phyloP scores from a whole-genome alignment of 2,888 invertebrate genomes.

The Venusia cambrica region DNA sequence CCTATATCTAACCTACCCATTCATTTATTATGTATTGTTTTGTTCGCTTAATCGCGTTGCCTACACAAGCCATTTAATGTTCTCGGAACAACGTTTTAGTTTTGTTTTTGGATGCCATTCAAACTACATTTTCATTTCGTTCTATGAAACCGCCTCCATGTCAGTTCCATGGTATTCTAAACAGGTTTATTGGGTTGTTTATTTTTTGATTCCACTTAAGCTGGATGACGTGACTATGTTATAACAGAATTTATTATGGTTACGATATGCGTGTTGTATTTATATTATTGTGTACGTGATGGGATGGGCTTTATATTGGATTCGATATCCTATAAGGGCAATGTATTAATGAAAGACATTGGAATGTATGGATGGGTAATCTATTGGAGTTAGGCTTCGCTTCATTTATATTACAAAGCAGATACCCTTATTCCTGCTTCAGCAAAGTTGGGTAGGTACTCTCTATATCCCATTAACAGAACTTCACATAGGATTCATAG shows the following conservation, averaged over 20 bases:
- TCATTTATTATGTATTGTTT: slow-evolving; percentile 22
- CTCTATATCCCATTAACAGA: too few relatives aligned
- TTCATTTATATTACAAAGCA: too few relatives aligned
- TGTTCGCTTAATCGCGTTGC: slow-evolving; percentile 18
- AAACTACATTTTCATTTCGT: slow-evolving; percentile 33
- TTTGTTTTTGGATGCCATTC: slow-evolving; percentile 22
- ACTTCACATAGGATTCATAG: too few relatives aligned
- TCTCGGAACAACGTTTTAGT: slow-evolving; percentile 34
- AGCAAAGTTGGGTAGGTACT: too few relatives aligned
- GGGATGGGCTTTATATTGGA: slow-evolving; percentile 18
- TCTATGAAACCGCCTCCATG: slow-evolving; percentile 32
- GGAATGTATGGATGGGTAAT: slow-evolving; percentile 8
- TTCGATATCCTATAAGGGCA: slow-evolving; percentile 17
- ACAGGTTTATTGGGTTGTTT: slow-evolving; percentile 29
- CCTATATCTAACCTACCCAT: slow-evolving; percentile 22
- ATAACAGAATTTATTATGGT: slow-evolving; percentile 20
- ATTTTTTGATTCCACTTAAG: slow-evolving; percentile 27
- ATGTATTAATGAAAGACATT: slow-evolving; percentile 6
- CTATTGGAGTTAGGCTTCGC: too few relatives aligned
- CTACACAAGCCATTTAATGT: slow-evolving; percentile 28
- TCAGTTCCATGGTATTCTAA: slow-evolving; percentile 33
- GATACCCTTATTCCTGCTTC: too few relatives aligned
- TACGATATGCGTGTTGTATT: slow-evolving; percentile 10
- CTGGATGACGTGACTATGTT: slow-evolving; percentile 14
- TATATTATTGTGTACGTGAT: slow-evolving; percentile 9